Conservation (phyloP, 2,797 vertebrate genomes). For the Callimico goeldii region DNA sequence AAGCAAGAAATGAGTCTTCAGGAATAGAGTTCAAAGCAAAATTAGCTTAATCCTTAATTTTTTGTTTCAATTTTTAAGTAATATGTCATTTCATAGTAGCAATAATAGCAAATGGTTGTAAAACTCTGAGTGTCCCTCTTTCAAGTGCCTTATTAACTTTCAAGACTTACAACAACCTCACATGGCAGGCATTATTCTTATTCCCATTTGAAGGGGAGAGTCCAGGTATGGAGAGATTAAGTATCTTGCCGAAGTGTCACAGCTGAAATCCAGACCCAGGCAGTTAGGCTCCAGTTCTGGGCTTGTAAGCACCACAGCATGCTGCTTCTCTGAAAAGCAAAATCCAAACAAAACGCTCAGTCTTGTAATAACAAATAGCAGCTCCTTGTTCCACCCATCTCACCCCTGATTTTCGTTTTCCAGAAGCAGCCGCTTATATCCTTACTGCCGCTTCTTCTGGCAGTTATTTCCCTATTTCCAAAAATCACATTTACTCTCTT, state of each 20-base stretch:
- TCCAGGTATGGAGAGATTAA: neutral
- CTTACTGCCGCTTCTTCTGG: neutral
- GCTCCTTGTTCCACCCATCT: neutral
- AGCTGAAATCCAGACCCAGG: neutral
- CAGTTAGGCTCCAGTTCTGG: neutral
- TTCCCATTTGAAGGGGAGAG: neutral
- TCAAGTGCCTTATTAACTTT: neutral
- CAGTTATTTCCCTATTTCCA: neutral
- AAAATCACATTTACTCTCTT: neutral
- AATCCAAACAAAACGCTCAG: neutral
- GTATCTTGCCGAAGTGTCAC: neutral
- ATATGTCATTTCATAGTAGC: neutral
- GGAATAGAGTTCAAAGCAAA: neutral
- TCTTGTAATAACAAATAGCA: neutral
- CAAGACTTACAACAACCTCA: neutral
- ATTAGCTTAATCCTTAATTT: neutral
- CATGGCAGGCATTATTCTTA: neutral
- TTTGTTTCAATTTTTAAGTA: constrained; percentile 11
- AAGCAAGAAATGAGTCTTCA: neutral
- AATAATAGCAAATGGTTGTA: neutral
- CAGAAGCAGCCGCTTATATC: neutral
- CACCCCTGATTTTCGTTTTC: neutral
- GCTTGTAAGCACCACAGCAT: neutral
- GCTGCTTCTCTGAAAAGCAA: neutral
- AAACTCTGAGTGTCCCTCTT: neutral